phyloP scores from a whole-genome alignment of 2,113 vertebrate species.

The Lepus americanus region DNA sequence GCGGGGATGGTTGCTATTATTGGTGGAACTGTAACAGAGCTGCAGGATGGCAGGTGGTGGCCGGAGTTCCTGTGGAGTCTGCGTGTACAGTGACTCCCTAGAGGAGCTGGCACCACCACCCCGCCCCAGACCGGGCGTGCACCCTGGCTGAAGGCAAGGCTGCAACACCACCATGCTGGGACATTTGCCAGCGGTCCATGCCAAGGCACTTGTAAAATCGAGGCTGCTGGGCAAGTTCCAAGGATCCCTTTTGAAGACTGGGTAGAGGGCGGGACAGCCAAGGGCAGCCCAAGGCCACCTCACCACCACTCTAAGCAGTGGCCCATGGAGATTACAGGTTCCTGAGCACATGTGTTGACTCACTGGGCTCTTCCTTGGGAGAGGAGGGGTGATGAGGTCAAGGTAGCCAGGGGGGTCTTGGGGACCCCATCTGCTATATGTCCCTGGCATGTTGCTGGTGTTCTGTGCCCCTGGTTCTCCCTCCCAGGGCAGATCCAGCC shows the following conservation, averaged over 20 bases:
- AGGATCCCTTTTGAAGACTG: background rate
- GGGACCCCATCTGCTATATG: background rate
- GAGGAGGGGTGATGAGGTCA: background rate
- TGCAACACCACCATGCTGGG: background rate
- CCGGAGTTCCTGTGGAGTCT: slow-evolving; percentile 81
- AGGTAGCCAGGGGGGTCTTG: background rate
- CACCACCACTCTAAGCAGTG: background rate
- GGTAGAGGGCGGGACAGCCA: background rate
- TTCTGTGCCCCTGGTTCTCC: background rate
- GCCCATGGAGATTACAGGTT: background rate
- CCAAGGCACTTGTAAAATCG: slow-evolving; percentile 47
- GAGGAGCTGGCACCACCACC: background rate
- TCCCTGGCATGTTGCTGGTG: background rate
- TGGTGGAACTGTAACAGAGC: background rate
- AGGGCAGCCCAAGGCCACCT: background rate
- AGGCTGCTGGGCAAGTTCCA: background rate
- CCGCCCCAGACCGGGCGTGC: too few relatives aligned
- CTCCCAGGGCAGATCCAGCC: background rate
- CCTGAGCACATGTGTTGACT: background rate
- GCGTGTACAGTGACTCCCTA: background rate
- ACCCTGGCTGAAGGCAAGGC: background rate
- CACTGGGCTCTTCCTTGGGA: background rate
- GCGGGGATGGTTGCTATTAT: background rate
- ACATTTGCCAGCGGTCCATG: background rate
- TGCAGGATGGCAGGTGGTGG: slow-evolving; percentile 44